Conservation (phyloP, 2,797 vertebrate species). For the Poecilia velifera region DNA sequence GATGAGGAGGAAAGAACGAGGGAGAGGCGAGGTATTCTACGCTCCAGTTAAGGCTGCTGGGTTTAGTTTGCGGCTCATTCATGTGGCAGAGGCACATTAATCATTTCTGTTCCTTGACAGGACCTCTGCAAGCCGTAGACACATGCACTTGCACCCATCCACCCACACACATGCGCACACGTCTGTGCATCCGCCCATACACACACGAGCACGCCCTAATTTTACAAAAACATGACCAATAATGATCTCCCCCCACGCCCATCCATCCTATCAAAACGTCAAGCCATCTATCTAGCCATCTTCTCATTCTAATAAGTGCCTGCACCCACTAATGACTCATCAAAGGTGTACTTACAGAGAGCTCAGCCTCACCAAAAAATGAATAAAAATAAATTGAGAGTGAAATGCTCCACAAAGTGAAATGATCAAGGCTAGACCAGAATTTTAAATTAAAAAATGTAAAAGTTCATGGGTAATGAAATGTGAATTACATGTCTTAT, state of each 20-base stretch:
- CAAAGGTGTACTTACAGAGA: slow-evolving; percentile 30
- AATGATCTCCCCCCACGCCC: slow-evolving; percentile 43
- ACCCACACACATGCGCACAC: slow-evolving; percentile 39
- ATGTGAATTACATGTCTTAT: neutral
- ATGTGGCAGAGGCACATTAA: slow-evolving; percentile 74
- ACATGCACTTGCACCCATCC: slow-evolving; percentile 24
- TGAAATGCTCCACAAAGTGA: slow-evolving; percentile 51
- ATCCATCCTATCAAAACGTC: slow-evolving; percentile 30
- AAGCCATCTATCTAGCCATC: slow-evolving; percentile 39
- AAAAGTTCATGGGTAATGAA: neutral
- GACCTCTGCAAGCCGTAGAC: slow-evolving; percentile 38
- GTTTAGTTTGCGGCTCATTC: slow-evolving; percentile 58
- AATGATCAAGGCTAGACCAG: slow-evolving; percentile 32
- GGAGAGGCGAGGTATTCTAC: slow-evolving; percentile 51
- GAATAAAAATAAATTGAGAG: slow-evolving; percentile 44
- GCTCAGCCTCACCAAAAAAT: slow-evolving; percentile 22
- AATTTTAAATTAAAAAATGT: slow-evolving; percentile 21
- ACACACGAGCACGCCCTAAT: slow-evolving; percentile 49
- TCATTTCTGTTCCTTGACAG: slow-evolving; percentile 72
- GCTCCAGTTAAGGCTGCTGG: slow-evolving; percentile 54
- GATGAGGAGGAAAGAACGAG: slow-evolving; percentile 20
- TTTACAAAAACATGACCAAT: slow-evolving; percentile 56
- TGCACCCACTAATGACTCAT: slow-evolving; percentile 35
- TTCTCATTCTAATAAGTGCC: slow-evolving; percentile 29
- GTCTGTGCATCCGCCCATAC: slow-evolving; percentile 32